These are phyloP conservation scores for Hydriomena furcata DNA, from an alignment of 2,888 invertebrate species.

Conservation along the genomic window DNA sequence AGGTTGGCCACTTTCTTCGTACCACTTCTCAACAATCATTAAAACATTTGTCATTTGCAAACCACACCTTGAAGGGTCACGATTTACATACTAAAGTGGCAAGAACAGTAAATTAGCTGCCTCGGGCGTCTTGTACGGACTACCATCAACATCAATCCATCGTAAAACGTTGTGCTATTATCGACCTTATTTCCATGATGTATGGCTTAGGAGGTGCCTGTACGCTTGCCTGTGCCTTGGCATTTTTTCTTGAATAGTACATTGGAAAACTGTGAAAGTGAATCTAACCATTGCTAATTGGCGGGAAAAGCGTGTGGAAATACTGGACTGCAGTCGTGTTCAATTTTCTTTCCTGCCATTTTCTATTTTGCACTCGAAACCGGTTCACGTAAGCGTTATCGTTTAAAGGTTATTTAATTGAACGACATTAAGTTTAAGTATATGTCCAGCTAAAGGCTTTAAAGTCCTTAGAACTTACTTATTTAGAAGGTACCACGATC, in stretches of 20 bases:
- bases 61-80: slow-evolving; percentile 48
- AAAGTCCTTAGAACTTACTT: too few relatives aligned
- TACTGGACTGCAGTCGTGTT: slow-evolving; percentile 48
- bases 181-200: slow-evolving; percentile 13
- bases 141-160: slow-evolving; percentile 14
- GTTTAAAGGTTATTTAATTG: background rate
- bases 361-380: slow-evolving; percentile 31
- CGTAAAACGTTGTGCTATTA: slow-evolving; percentile 8
- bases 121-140: slow-evolving; percentile 34
- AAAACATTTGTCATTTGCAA: slow-evolving; percentile 45
- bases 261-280: slow-evolving; percentile 65
- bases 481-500: too few relatives aligned
- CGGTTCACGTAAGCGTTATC: slow-evolving; percentile 15
- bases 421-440: background rate
- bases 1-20: slow-evolving; percentile 45
- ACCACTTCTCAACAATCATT: slow-evolving; percentile 41
- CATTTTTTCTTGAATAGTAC: slow-evolving; percentile 34
- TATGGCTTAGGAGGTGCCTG: slow-evolving; percentile 2
- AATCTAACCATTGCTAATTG: slow-evolving; percentile 60
- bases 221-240: too few relatives aligned
- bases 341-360: slow-evolving; percentile 65
- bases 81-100: slow-evolving; percentile 48
- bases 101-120: slow-evolving; percentile 40
- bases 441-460: background rate
- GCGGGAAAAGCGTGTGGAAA: slow-evolving; percentile 63